These are phyloP conservation scores for Tricholaema leucomelas DNA, from an alignment of 2,113 vertebrate species.

Conservation along the genomic window DNA sequence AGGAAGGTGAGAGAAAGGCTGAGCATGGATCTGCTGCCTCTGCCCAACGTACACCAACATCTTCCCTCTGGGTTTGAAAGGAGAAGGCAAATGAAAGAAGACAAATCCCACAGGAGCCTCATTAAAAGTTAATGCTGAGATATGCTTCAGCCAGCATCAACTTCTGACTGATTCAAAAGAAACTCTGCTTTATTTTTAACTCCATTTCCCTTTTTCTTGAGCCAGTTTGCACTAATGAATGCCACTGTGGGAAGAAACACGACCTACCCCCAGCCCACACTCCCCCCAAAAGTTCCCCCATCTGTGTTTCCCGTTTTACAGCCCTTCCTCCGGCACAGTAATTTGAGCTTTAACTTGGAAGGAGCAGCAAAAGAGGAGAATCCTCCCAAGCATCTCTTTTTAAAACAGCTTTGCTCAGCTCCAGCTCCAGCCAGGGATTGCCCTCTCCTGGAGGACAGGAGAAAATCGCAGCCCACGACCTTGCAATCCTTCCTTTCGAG, in stretches of 20 bases:
- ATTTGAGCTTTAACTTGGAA: constrained; percentile 6
- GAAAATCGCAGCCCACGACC: neutral
- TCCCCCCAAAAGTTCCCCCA: neutral
- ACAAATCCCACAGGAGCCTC: neutral
- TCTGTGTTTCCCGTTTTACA: constrained; percentile 8
- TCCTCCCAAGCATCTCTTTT: neutral
- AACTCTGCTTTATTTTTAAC: neutral
- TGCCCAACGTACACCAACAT: neutral
- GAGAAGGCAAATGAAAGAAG: neutral
- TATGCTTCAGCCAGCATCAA: neutral
- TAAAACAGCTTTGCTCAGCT: neutral
- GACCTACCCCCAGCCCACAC: neutral
- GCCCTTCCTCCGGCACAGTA: neutral
- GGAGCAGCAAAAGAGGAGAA: neutral
- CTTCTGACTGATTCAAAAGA: neutral
- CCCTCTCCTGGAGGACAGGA: constrained; percentile 61
- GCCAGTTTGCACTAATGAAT: neutral
- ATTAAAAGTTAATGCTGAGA: fast-evolving
- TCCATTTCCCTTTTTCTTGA: neutral
- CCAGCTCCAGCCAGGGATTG: constrained; percentile 44
- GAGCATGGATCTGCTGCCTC: neutral
- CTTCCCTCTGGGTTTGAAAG: neutral
- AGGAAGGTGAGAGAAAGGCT: neutral
- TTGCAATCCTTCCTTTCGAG: neutral
- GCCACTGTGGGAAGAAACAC: neutral